Percentiles rank a stretch among this genome's conserved stretches.
phyloP scores from a whole-genome alignment of 2,888 invertebrate species.

The Xestia xanthographa region DNA sequence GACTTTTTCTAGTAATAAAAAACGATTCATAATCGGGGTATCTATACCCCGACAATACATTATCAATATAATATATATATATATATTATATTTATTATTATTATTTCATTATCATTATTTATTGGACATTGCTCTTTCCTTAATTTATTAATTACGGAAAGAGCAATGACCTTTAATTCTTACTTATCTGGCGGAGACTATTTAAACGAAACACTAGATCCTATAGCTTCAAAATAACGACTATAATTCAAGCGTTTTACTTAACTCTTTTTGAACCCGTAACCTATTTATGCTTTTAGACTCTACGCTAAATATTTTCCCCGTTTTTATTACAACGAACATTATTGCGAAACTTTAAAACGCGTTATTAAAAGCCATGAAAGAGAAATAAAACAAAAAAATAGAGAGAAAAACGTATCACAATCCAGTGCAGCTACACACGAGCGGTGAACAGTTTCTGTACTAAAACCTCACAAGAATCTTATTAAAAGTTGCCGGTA shows the following conservation, averaged over 20 bases:
- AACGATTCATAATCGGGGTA: too few relatives aligned
- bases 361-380: slow-evolving; percentile 67
- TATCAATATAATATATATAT: too few relatives aligned
- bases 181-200: too few relatives aligned
- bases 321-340: slow-evolving; percentile 65
- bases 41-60: too few relatives aligned
- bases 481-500: slow-evolving; percentile 77
- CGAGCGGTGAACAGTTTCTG: slow-evolving; percentile 71
- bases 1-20: too few relatives aligned
- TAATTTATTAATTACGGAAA: too few relatives aligned
- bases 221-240: too few relatives aligned
- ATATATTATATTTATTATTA: too few relatives aligned
- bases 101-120: too few relatives aligned
- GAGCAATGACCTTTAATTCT: too few relatives aligned
- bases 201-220: not conserved
- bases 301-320: slow-evolving; percentile 54
- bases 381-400: slow-evolving; percentile 65
- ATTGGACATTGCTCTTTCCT: too few relatives aligned
- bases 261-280: slow-evolving; percentile 19
- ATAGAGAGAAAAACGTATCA: slow-evolving; percentile 61
- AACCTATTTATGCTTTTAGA: slow-evolving; percentile 46
- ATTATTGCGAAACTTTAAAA: slow-evolving; percentile 68
- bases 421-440: slow-evolving; percentile 65
- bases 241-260: too few relatives aligned
- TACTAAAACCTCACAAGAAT: slow-evolving; percentile 71